Percentiles rank a stretch among this genome's conserved stretches.
phyloP scores from a whole-genome alignment of 2,113 vertebrate species.

The Notarius quadriscutis region DNA sequence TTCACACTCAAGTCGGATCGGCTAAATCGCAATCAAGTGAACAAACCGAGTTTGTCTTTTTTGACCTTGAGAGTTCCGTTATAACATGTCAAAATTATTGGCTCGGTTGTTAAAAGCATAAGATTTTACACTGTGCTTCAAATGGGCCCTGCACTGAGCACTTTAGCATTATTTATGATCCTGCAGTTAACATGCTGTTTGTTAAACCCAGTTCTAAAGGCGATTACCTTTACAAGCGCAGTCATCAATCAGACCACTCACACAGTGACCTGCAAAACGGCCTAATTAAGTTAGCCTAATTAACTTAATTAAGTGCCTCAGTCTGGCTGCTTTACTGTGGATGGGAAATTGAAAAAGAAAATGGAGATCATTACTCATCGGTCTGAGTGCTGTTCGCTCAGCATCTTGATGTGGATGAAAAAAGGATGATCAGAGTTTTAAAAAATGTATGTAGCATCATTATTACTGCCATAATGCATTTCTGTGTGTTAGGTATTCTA shows the following conservation, averaged over 20 bases:
- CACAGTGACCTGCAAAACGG: conserved; percentile 81
- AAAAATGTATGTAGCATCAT: neutral
- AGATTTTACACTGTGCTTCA: neutral
- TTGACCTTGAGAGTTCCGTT: conserved; percentile 45
- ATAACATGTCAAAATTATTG: neutral
- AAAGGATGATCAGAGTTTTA: conserved; percentile 20
- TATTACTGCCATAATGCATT: neutral
- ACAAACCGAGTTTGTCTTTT: conserved; percentile 33
- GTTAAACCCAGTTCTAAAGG: conserved; percentile 73
- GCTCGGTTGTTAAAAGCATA: conserved; percentile 14
- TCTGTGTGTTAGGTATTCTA: conserved; percentile 7
- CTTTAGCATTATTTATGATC: conserved; percentile 41
- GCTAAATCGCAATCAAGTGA: neutral
- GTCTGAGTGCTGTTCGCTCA: conserved; percentile 68
- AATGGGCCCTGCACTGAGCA: neutral
- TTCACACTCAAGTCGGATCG: neutral
- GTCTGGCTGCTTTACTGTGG: conserved; percentile 78
- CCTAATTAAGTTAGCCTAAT: conserved; percentile 89
- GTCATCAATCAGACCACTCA: conserved; percentile 82
- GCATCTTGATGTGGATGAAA: conserved; percentile 29
- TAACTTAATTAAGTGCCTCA: conserved; percentile 87
- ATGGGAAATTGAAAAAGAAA: conserved; percentile 83
- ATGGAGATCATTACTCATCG: conserved; percentile 79
- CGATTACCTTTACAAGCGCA: conserved; percentile 80
- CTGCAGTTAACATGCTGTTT: conserved; percentile 69